Base-by-base conservation (phyloP, 2,113 vertebrate species). In the Antennarius striatus region DNA sequence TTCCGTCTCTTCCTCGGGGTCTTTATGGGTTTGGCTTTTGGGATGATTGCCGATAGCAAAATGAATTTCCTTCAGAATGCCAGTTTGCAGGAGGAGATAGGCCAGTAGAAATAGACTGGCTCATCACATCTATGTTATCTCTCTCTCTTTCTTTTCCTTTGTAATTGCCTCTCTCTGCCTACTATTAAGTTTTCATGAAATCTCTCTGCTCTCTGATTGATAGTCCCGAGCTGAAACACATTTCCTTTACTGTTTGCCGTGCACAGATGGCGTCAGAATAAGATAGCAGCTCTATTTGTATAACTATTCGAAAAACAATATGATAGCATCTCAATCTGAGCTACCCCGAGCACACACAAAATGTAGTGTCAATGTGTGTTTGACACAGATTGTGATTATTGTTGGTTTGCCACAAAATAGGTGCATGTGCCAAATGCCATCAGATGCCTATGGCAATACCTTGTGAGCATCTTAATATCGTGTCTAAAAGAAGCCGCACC, bases 21-120 rank as follows among this genome's bases (percentile, higher is more conserved):
- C 47, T 51, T 40, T 47, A 52, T 53, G 57, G 64, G 57, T 48
- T 7, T 47, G 45, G 58, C 43, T 51, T 63, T 39, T 10, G 40
- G 52, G 61, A 63, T 84, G 75, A 83, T 86, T 72, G 81, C 61
- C 78, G 78, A 81, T 78, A 77, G 83, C 78, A 77, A 85, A 75
- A 54, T 60, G 69, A 63, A 73, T 88, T 89, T 80, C 83, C 76
- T 77, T 73, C 73, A 70, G 66, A 46, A 54, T 78, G 81, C 68
- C 81, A 83, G 70, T 54, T 67, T 83, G 85, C 81, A 80, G 75
- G 75, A 82, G 54, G 71, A 84, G 79, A 73, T 55, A 47, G 75
- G 73, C 65, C 49, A 49, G 59, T 16, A 22, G 63, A 64, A 80
- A 69, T 47, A 76, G 22, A 79, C 63, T 69, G 60, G 60, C 72